phyloP scores from a whole-genome alignment of 2,113 vertebrate species.

The Rhinoptilus africanus region DNA sequence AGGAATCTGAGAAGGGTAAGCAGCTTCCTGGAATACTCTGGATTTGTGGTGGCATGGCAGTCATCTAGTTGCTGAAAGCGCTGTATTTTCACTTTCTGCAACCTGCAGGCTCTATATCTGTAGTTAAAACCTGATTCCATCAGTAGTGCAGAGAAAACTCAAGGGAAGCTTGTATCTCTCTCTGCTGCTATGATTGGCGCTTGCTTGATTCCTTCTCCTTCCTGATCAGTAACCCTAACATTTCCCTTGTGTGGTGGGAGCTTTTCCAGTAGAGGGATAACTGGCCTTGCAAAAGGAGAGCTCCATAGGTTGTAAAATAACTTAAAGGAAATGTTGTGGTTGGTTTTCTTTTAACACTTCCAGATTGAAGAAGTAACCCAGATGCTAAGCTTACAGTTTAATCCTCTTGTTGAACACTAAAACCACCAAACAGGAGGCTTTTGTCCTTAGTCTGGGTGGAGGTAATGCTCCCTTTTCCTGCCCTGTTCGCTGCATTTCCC shows the following conservation, averaged over 20 bases:
- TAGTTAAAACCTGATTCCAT: background rate
- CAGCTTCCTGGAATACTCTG: background rate
- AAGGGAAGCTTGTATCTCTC: rapidly evolving
- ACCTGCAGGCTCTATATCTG: background rate
- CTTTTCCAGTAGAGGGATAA: background rate
- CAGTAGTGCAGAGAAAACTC: background rate
- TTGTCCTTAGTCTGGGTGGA: background rate
- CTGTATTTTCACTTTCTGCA: background rate
- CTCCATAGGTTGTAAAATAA: background rate
- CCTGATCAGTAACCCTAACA: background rate
- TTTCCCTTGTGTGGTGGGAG: background rate
- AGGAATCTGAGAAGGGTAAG: conserved; percentile 70
- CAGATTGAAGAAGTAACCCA: background rate
- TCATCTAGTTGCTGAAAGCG: background rate
- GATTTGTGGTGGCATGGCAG: background rate
- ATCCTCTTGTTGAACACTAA: background rate
- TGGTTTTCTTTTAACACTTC: background rate
- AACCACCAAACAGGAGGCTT: background rate
- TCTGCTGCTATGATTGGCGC: background rate
- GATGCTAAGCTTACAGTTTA: background rate
- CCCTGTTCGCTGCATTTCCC: background rate
- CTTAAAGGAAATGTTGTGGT: background rate
- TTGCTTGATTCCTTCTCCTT: background rate
- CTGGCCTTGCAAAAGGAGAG: background rate
- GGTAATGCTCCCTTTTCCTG: background rate